Evolutionary conservation across 2,888 invertebrate species (phyloP).

Genomic region (Dendrolimus houi): DNA sequence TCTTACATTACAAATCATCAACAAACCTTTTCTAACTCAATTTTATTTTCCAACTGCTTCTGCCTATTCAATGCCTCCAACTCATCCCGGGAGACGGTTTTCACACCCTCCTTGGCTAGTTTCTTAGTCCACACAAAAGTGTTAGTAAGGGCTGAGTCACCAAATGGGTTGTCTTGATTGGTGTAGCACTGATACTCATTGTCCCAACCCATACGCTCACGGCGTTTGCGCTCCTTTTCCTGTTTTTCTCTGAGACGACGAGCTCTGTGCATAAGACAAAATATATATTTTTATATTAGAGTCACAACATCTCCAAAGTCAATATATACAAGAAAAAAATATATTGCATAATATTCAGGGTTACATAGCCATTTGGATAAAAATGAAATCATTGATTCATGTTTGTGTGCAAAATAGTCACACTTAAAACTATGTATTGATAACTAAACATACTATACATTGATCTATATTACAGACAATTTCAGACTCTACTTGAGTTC

Average conservation of each 20-base stretch:
- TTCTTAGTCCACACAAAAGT: conserved; percentile 99
- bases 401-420: too few species aligned
- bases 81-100: conserved; percentile 85
- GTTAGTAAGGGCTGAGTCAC: conserved; percentile 95
- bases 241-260: conserved; percentile 93
- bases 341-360: too few species aligned
- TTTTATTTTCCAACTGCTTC: conserved; percentile 93
- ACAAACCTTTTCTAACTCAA: conserved; percentile 91
- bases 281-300: too few species aligned
- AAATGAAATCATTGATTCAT: too few species aligned
- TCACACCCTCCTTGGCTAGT: conserved; percentile 93
- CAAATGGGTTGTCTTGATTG: conserved; percentile 98
- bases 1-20: background rate
- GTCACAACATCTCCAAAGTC: too few species aligned
- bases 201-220: conserved; percentile 98
- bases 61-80: conserved; percentile 88
- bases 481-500: too few species aligned
- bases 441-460: too few species aligned
- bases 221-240: conserved; percentile 89
- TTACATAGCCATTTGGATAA: too few species aligned
- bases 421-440: too few species aligned
- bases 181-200: conserved; percentile 98
- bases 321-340: too few species aligned
- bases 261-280: conserved; percentile 27
- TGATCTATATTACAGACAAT: too few species aligned